These are phyloP conservation scores for Apeira syringaria DNA, from an alignment of 2,888 invertebrate species.

Conservation along the genomic window DNA sequence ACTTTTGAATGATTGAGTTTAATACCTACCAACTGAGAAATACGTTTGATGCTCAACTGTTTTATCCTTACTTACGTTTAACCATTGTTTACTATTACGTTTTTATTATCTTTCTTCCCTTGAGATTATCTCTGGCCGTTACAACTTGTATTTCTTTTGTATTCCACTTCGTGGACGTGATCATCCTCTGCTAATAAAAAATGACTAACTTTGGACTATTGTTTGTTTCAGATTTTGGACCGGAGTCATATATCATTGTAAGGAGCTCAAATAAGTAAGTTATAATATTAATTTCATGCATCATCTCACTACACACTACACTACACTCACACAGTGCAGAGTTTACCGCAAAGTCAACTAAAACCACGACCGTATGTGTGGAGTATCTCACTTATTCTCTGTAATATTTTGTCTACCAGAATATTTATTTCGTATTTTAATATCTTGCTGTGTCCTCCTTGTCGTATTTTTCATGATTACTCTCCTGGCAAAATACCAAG, in stretches of 20 bases:
- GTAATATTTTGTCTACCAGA: conserved; percentile 49
- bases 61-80: no score
- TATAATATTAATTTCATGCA: conserved; percentile 3
- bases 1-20: no score
- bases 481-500: conserved; percentile 75
- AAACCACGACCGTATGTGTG: conserved; percentile 25
- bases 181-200: no score
- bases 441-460: conserved; percentile 61
- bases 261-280: conserved; percentile 75
- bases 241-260: conserved; percentile 78
- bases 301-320: no score
- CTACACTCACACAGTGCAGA: background rate
- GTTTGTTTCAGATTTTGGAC: conserved; percentile 72
- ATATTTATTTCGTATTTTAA: conserved; percentile 68
- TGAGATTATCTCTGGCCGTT: no score
- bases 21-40: no score
- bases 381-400: conserved; percentile 32
- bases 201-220: no score
- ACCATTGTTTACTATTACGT: no score
- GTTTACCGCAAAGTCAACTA: conserved; percentile 36
- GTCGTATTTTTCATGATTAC: conserved; percentile 77
- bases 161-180: no score
- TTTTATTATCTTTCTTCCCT: no score
- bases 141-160: no score
- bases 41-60: no score